These are phyloP conservation scores for Gallinago stenura DNA, from an alignment of 2,797 vertebrate species.

Conservation along the genomic window DNA sequence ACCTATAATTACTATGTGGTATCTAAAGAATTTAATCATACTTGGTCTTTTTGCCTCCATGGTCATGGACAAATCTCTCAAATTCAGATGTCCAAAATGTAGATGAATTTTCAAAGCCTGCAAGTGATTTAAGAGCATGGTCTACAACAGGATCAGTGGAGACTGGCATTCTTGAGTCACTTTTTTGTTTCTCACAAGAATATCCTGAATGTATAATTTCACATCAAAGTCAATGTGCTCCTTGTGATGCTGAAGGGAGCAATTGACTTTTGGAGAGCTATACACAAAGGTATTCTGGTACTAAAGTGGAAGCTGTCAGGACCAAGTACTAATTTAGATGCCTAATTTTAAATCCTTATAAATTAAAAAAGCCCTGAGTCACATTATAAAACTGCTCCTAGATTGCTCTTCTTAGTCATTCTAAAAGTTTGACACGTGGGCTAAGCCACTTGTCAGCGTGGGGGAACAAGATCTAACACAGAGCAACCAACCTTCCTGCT, in stretches of 20 bases:
- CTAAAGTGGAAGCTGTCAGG: neutral
- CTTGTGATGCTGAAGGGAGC: neutral
- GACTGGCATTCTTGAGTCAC: neutral
- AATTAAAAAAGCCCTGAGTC: neutral
- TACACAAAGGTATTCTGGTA: neutral
- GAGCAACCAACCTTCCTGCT: neutral
- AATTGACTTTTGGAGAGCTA: neutral
- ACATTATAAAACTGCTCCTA: neutral
- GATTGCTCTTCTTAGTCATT: neutral
- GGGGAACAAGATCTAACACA: neutral
- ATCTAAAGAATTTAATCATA: neutral
- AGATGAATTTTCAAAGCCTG: slow-evolving; percentile 13
- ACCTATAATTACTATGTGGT: neutral
- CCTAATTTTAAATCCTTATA: neutral
- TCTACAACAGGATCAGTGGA: neutral
- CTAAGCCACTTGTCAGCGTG: neutral
- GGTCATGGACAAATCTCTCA: neutral
- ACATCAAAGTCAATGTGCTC: neutral
- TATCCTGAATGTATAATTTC: neutral
- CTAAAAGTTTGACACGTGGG: neutral
- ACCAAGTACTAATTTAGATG: neutral
- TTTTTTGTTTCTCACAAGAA: neutral
- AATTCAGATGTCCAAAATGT: neutral
- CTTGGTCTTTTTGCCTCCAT: neutral
- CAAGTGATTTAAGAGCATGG: neutral